These are phyloP conservation scores for Leuciscus waleckii DNA, from an alignment of 2,797 vertebrate genomes.

Conservation along the genomic window DNA sequence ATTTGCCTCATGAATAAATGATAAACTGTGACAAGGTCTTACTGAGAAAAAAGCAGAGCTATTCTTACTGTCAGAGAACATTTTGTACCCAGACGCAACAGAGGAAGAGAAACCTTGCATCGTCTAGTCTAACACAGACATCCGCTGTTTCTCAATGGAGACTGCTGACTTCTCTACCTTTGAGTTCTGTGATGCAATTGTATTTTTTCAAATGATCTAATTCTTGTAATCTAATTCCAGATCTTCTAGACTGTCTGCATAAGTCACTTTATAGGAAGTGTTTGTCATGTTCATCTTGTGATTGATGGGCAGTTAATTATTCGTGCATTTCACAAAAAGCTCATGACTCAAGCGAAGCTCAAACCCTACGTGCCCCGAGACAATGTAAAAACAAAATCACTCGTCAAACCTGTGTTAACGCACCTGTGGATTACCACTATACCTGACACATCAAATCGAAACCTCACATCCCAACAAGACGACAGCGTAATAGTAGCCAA, in stretches of 20 bases:
- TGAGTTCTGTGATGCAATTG: conserved; percentile 3
- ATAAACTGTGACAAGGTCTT: background rate
- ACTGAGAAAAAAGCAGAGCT: background rate
- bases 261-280: conserved; percentile 11
- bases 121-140: background rate
- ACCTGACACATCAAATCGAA: background rate
- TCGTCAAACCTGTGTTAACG: conserved; percentile 17
- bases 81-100: conserved; percentile 11
- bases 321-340: background rate
- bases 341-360: background rate
- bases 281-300: conserved; percentile 34
- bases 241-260: conserved; percentile 18
- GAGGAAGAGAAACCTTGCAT: conserved; percentile 16
- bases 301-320: background rate
- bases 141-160: background rate
- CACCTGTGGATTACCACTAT: background rate
- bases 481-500: background rate
- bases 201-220: background rate
- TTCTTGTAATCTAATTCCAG: conserved; percentile 23
- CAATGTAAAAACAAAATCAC: conserved; percentile 28
- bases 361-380: background rate
- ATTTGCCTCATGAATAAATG: conserved; percentile 1
- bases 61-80: conserved; percentile 15
- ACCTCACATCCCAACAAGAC: background rate
- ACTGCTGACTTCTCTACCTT: conserved; percentile 7